These are phyloP conservation scores for Datnioides undecimradiatus DNA, from an alignment of 2,113 vertebrate species.

Conservation along the genomic window DNA sequence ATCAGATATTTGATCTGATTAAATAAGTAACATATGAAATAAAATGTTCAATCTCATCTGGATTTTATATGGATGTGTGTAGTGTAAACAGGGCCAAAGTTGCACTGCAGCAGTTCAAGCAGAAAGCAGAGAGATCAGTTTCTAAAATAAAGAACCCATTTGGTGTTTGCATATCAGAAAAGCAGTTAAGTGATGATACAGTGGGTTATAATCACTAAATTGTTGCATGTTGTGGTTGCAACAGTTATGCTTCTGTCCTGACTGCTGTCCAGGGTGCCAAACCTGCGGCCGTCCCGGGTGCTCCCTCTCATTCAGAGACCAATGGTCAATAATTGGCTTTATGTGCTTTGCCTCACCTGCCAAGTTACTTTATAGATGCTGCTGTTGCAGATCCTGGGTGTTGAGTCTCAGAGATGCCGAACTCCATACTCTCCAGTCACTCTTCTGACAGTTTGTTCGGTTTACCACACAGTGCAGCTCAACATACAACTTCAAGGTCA, in stretches of 20 bases:
- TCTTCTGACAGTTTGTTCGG: not conserved
- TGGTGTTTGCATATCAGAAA: not conserved
- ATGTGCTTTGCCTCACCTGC: not conserved
- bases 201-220: not conserved
- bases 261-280: constrained; percentile 36
- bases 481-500: not conserved
- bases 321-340: not conserved
- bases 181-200: not conserved
- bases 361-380: not conserved
- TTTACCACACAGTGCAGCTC: not conserved
- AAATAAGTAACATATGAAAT: not conserved
- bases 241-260: not conserved
- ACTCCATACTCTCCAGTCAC: constrained; percentile 5
- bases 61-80: not conserved
- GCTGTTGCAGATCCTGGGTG: not conserved
- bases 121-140: constrained; percentile 6
- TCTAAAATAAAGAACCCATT: not conserved
- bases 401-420: not conserved
- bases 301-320: not conserved
- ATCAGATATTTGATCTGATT: not conserved
- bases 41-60: no score
- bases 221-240: not conserved
- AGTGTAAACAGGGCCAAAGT: not conserved
- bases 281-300: not conserved
- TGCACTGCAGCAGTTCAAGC: not conserved